Evolutionary conservation across 2,797 vertebrate genomes (phyloP).

Genomic region (Aldrovandia affinis): DNA sequence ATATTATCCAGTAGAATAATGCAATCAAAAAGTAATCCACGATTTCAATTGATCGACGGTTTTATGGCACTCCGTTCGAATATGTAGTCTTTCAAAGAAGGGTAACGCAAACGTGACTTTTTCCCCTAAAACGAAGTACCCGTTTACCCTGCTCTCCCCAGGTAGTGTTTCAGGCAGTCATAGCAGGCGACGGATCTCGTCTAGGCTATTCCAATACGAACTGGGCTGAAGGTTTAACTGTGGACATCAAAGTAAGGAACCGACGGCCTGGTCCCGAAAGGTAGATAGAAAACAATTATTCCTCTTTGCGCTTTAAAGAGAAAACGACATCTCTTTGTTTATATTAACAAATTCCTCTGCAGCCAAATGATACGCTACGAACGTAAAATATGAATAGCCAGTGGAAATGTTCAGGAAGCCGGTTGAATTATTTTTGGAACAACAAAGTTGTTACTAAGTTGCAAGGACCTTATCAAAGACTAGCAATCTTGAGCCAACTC

Average conservation of each 20-base stretch:
- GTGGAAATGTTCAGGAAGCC: constrained; percentile 11
- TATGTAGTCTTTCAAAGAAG: constrained; percentile 48
- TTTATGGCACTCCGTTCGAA: constrained; percentile 46
- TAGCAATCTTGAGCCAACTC: constrained; percentile 80
- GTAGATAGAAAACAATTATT: constrained; percentile 66
- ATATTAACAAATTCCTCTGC: not conserved
- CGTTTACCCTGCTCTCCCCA: constrained; percentile 58
- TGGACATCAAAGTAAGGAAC: constrained; percentile 86
- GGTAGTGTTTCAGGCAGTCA: constrained; percentile 72
- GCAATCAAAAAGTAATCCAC: constrained; percentile 48
- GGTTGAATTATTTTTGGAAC: constrained; percentile 11
- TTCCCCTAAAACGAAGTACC: constrained; percentile 44
- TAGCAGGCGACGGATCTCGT: constrained; percentile 72
- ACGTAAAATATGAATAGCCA: not conserved
- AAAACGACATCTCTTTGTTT: not conserved
- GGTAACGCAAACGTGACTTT: constrained; percentile 37
- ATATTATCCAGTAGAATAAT: not conserved
- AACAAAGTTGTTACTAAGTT: constrained; percentile 69
- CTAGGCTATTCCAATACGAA: constrained; percentile 80
- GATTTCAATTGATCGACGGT: constrained; percentile 33
- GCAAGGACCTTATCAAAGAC: constrained; percentile 96
- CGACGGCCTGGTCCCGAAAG: constrained; percentile 85
- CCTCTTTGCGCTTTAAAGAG: constrained; percentile 18
- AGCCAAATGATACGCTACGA: not conserved
- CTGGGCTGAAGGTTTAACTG: constrained; percentile 84